A percentile compares a stretch with the other conserved stretches of the same genome.
phyloP scores from a whole-genome alignment of 2,888 invertebrate genomes.

The Limenitis camilla region DNA sequence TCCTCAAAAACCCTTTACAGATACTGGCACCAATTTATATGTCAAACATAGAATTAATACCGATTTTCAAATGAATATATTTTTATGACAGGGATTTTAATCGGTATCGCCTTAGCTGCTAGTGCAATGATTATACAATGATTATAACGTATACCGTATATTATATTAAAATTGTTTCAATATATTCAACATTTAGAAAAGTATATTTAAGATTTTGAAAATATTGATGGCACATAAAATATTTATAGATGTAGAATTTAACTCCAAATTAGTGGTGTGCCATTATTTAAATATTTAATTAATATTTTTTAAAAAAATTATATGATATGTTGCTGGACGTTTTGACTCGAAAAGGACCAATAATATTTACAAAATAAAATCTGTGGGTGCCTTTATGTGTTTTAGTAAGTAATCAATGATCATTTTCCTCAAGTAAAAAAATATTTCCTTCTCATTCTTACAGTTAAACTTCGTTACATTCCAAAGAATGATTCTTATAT shows the following conservation, averaged over 20 bases:
- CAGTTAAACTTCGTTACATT: conserved; percentile 64
- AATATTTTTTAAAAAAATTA: conserved; percentile 33
- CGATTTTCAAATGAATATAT: conserved; percentile 44
- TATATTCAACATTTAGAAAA: conserved; percentile 30
- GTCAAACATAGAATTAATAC: conserved; percentile 45
- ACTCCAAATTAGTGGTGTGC: conserved; percentile 37
- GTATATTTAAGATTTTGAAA: conserved; percentile 22
- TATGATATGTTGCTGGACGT: conserved; percentile 37
- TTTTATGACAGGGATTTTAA: conserved; percentile 50
- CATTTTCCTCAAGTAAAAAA: conserved; percentile 14
- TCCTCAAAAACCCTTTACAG: conserved; percentile 38
- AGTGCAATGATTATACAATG: conserved; percentile 51
- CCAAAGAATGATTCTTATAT: conserved; percentile 63
- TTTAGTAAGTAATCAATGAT: conserved; percentile 26
- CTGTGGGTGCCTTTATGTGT: conserved; percentile 57
- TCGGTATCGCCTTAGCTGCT: conserved; percentile 63
- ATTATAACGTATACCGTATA: conserved; percentile 28
- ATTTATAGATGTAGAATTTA: conserved; percentile 8
- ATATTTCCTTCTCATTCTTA: conserved; percentile 28
- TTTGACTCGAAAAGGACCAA: conserved; percentile 56
- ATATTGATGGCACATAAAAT: conserved; percentile 32
- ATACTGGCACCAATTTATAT: conserved; percentile 53
- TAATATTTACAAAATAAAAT: conserved; percentile 35
- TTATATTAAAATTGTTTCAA: conserved; percentile 35
- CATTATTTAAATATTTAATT: conserved; percentile 37